These are phyloP conservation scores for Hippocampus zosterae DNA, from an alignment of 2,113 vertebrate species.

Conservation along the genomic window DNA sequence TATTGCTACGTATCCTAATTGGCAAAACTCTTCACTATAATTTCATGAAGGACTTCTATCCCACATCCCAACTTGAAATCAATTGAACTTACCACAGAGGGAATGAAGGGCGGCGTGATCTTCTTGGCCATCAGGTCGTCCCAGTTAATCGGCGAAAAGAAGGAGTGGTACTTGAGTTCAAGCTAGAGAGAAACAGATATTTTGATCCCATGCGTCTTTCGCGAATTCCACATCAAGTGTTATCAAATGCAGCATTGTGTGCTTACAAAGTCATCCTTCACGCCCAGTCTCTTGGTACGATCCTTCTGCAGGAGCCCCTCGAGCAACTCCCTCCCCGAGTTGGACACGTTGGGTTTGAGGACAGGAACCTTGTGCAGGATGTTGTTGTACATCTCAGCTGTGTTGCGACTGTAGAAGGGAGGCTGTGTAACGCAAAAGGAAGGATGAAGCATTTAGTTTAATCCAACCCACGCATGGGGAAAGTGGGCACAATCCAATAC, in stretches of 20 bases:
- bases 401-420: constrained; percentile 80
- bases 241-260: neutral
- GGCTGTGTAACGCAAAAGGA: constrained; percentile 51
- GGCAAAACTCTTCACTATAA: too few relatives aligned
- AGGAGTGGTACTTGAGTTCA: constrained; percentile 73
- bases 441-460: neutral
- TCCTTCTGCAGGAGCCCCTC: constrained; percentile 79
- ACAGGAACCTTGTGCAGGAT: constrained; percentile 74
- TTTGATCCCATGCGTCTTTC: neutral
- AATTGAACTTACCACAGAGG: constrained; percentile 71
- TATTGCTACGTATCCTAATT: too few relatives aligned
- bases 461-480: neutral
- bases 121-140: constrained; percentile 78
- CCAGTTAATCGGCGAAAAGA: constrained; percentile 80
- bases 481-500: neutral
- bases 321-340: constrained; percentile 71
- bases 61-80: neutral
- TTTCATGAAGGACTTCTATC: too few relatives aligned
- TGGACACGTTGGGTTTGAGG: constrained; percentile 77
- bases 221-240: neutral
- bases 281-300: constrained; percentile 70
- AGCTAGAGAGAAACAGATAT: constrained; percentile 54
- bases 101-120: constrained; percentile 72
- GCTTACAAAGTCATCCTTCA: constrained; percentile 76
- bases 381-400: constrained; percentile 80